Conservation (phyloP, 1,140 invertebrate species). For the Cotesia vestalis region DNA sequence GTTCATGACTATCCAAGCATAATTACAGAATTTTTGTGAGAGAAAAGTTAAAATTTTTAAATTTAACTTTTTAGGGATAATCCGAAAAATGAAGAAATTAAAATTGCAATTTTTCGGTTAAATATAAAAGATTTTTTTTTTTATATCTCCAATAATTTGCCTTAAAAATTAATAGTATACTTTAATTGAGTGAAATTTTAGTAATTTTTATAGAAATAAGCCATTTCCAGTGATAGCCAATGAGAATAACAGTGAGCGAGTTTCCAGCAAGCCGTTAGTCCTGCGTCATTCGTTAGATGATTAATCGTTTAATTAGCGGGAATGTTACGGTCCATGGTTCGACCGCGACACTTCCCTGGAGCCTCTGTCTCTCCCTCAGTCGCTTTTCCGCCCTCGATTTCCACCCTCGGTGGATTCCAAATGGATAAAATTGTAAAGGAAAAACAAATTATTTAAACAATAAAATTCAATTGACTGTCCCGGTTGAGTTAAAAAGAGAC, state of each 20-base stretch:
- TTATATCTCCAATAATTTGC: too few relatives aligned
- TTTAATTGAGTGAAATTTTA: too few relatives aligned
- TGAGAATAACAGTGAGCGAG: conserved; percentile 7
- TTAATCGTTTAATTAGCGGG: conserved; percentile 67
- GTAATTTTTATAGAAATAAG: too few relatives aligned
- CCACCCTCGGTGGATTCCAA: conserved; percentile 28
- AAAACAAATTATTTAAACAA: background rate
- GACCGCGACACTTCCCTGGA: conserved; percentile 5
- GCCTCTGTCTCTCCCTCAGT: background rate
- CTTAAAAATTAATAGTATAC: too few relatives aligned
- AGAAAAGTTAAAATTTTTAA: too few relatives aligned
- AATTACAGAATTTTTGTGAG: too few relatives aligned
- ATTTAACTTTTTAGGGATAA: too few relatives aligned
- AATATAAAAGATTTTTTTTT: too few relatives aligned
- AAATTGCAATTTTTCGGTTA: too few relatives aligned
- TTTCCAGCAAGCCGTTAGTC: conserved; percentile 54
- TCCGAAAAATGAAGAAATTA: too few relatives aligned
- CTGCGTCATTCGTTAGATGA: conserved; percentile 63
- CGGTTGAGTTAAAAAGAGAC: conserved; percentile 12
- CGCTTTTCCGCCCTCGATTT: conserved; percentile 10
- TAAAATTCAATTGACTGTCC: background rate
- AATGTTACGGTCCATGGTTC: conserved; percentile 53
- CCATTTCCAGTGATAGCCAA: background rate
- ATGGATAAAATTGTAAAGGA: background rate
- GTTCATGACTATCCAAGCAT: too few relatives aligned